A percentile compares a stretch with the other conserved stretches of the same genome.
These are phyloP conservation scores for Hyles lineata DNA, from an alignment of 2,888 invertebrate species.

Conservation along the genomic window DNA sequence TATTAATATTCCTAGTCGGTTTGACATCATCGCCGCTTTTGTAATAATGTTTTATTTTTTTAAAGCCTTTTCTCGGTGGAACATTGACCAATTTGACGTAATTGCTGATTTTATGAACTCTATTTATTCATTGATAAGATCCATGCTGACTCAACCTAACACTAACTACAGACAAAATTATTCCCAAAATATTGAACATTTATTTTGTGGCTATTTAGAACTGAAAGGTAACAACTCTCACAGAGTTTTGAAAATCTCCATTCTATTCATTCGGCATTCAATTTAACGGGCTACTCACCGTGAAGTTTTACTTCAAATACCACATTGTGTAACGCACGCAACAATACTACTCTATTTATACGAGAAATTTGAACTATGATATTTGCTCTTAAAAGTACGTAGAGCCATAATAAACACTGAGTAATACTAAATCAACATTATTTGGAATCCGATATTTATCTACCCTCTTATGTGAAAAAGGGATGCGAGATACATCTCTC, in stretches of 20 bases:
- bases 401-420: constrained; percentile 1
- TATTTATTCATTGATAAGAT: too few species aligned
- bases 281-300: not conserved
- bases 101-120: too few species aligned
- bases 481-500: not conserved
- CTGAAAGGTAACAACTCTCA: too few species aligned
- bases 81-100: not conserved
- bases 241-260: too few species aligned
- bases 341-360: constrained; percentile 32
- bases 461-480: not conserved
- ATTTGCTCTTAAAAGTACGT: constrained; percentile 30
- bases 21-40: too few species aligned
- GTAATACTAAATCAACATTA: constrained; percentile 18
- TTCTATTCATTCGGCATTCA: not conserved
- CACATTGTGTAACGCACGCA: constrained; percentile 33
- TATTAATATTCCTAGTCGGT: too few species aligned
- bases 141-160: too few species aligned
- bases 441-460: not conserved
- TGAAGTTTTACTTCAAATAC: not conserved
- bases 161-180: too few species aligned
- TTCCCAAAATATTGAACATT: too few species aligned
- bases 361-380: constrained; percentile 32
- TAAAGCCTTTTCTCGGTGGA: not conserved
- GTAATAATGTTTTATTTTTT: too few species aligned
- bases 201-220: too few species aligned